Evolutionary conservation across 2,797 vertebrate genomes (phyloP).

Genomic region (Todus mexicanus): DNA sequence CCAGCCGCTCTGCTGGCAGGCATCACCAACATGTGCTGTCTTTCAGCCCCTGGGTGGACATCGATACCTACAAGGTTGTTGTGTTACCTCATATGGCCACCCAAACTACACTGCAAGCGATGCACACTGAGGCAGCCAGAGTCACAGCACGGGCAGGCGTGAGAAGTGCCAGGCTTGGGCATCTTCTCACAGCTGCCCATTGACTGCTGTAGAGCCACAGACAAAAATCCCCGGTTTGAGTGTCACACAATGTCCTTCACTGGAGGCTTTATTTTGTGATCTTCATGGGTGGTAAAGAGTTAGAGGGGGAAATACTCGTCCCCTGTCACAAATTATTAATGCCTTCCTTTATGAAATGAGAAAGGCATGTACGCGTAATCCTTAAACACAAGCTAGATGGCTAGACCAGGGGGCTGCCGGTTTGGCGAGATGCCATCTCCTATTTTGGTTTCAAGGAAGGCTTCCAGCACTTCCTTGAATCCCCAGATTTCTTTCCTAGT

Average conservation of each 20-base stretch:
- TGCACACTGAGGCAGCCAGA: background rate
- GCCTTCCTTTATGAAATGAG: constrained; percentile 32
- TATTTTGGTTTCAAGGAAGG: background rate
- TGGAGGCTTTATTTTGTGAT: background rate
- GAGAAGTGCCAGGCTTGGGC: background rate
- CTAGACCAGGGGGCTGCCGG: background rate
- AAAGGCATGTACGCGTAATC: background rate
- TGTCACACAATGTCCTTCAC: background rate
- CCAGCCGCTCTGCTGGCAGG: background rate
- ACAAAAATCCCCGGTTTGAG: background rate
- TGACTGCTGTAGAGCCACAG: background rate
- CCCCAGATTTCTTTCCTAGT: background rate
- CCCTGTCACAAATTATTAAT: constrained; percentile 15
- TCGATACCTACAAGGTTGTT: fast-evolving
- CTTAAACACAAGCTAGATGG: background rate
- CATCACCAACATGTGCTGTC: background rate
- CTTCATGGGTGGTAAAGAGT: constrained; percentile 19
- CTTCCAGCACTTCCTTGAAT: background rate
- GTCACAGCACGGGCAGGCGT: background rate
- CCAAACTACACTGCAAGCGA: background rate
- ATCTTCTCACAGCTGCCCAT: background rate
- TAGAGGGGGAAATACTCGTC: background rate
- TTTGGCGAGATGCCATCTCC: background rate
- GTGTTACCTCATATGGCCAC: background rate
- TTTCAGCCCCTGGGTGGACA: background rate